Percentiles rank a stretch among this genome's conserved stretches.
These are phyloP conservation scores for Baronia brevicornis DNA, from an alignment of 2,888 invertebrate species.

Conservation along the genomic window DNA sequence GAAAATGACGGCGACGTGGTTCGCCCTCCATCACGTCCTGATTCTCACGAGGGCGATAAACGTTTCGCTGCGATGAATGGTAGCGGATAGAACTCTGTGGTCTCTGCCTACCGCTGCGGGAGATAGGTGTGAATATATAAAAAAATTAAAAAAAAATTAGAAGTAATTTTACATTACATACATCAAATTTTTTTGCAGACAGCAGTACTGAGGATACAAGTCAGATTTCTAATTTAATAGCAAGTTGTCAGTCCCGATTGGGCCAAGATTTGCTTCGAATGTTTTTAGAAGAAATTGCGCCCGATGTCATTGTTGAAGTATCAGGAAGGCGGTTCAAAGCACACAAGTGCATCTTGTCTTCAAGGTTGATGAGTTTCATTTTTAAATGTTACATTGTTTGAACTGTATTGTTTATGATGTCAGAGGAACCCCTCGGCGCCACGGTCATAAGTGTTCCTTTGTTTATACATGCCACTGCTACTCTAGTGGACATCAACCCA, in stretches of 20 bases:
- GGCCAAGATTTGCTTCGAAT: slow-evolving; percentile 92
- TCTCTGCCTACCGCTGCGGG: too few relatives aligned
- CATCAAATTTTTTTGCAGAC: slow-evolving; percentile 31
- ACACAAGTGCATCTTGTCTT: slow-evolving; percentile 93
- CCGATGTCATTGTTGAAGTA: slow-evolving; percentile 91
- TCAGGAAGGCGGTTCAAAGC: slow-evolving; percentile 89
- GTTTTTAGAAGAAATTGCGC: slow-evolving; percentile 93
- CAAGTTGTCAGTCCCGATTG: slow-evolving; percentile 75
- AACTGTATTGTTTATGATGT: too few relatives aligned
- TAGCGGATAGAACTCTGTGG: too few relatives aligned
- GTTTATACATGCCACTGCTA: too few relatives aligned
- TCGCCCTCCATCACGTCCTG: too few relatives aligned
- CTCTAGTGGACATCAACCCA: too few relatives aligned
- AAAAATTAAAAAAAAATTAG: not conserved
- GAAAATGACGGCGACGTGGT: too few relatives aligned
- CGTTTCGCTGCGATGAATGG: too few relatives aligned
- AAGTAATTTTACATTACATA: not conserved
- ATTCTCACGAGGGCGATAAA: too few relatives aligned
- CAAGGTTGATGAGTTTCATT: slow-evolving; percentile 54
- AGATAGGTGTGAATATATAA: too few relatives aligned
- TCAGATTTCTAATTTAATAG: slow-evolving; percentile 55
- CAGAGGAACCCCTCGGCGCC: too few relatives aligned
- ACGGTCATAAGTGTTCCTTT: too few relatives aligned
- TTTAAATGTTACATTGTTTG: not conserved
- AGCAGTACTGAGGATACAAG: slow-evolving; percentile 55